A percentile compares a stretch with the other conserved stretches of the same genome.
Evolutionary conservation across 2,113 vertebrate species (phyloP).

Genomic region (Cyanoderma ruficeps): DNA sequence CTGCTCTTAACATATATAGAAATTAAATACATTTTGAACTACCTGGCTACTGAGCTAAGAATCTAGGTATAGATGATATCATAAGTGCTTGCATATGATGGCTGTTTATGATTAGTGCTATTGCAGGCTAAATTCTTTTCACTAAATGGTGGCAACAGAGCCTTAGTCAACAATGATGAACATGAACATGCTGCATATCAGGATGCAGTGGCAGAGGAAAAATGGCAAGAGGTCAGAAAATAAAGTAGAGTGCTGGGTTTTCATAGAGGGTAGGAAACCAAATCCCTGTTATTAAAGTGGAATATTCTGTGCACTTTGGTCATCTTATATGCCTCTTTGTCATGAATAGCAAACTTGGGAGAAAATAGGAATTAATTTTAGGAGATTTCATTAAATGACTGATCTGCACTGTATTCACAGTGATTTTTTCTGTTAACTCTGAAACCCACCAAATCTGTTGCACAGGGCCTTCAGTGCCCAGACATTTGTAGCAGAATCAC

Average conservation of each 20-base stretch:
- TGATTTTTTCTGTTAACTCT: not conserved
- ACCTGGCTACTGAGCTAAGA: not conserved
- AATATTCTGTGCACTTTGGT: not conserved
- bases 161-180: not conserved
- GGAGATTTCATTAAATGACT: not conserved
- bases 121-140: not conserved
- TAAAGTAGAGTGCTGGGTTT: not conserved
- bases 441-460: not conserved
- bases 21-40: not conserved
- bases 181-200: not conserved
- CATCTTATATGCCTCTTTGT: not conserved
- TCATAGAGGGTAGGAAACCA: not conserved
- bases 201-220: not conserved
- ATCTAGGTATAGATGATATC: not conserved
- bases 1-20: not conserved
- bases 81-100: not conserved
- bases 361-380: not conserved
- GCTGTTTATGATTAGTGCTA: not conserved
- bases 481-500: not conserved
- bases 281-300: not conserved
- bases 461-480: not conserved
- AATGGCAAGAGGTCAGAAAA: not conserved
- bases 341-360: not conserved
- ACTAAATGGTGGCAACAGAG: not conserved
- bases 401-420: not conserved